Conservation (phyloP, 2,113 vertebrate genomes). For the Reinhardtius hippoglossoides region DNA sequence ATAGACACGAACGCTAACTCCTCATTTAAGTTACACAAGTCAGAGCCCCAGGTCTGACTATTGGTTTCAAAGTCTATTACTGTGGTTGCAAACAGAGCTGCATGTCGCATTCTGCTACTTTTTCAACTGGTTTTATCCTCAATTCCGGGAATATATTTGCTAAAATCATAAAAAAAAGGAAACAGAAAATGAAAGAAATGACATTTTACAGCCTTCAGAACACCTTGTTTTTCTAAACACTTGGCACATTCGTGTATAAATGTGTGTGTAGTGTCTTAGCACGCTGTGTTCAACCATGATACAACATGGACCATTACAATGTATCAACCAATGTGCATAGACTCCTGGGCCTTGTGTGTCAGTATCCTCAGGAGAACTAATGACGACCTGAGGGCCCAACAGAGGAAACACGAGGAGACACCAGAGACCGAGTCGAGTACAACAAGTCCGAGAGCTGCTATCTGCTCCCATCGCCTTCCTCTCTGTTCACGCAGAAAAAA, state of each 20-base stretch:
- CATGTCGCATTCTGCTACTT: too few relatives aligned
- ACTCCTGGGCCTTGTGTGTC: neutral
- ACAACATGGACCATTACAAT: too few relatives aligned
- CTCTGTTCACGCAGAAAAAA: constrained; percentile 25
- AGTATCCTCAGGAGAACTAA: constrained; percentile 14
- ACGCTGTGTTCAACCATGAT: too few relatives aligned
- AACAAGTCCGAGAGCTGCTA: constrained; percentile 5
- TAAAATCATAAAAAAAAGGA: neutral
- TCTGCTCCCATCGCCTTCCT: constrained; percentile 11
- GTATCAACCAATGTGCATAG: neutral
- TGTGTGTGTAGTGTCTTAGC: neutral
- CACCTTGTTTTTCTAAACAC: too few relatives aligned
- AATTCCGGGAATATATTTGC: too few relatives aligned
- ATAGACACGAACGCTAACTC: too few relatives aligned
- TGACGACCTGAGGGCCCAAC: constrained; percentile 16
- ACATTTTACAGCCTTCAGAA: too few relatives aligned
- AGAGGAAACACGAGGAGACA: constrained; percentile 30
- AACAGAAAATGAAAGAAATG: neutral
- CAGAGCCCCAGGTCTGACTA: too few relatives aligned
- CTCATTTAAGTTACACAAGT: too few relatives aligned
- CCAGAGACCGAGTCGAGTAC: constrained; percentile 17
- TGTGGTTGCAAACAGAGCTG: too few relatives aligned
- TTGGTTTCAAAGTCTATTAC: too few relatives aligned
- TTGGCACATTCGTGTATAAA: neutral
- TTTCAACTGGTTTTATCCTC: too few relatives aligned